A percentile compares a stretch with the other conserved stretches of the same genome.
These are phyloP conservation scores for Aphelenchoides besseyi DNA, from an alignment of 1,140 invertebrate species.

Conservation along the genomic window DNA sequence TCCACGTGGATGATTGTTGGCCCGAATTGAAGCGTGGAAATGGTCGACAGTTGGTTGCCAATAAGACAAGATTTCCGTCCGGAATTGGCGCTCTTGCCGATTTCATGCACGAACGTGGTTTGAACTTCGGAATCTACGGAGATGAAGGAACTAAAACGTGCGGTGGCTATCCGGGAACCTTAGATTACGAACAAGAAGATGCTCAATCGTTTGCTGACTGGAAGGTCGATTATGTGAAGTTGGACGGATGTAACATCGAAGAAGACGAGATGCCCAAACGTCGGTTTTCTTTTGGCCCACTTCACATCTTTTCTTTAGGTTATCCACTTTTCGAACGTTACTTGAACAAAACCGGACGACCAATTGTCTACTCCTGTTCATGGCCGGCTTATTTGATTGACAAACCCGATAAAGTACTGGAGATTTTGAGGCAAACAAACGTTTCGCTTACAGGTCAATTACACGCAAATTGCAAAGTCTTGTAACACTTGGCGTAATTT, in stretches of 20 bases:
- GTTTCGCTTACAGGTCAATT: constrained; percentile 71
- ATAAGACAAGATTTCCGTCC: not conserved
- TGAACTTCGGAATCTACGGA: constrained; percentile 96
- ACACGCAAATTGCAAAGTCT: constrained; percentile 75
- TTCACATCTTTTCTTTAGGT: constrained; percentile 1
- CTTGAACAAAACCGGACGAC: constrained; percentile 78
- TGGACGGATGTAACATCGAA: constrained; percentile 71
- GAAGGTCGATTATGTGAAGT: constrained; percentile 92
- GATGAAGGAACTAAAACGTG: constrained; percentile 93
- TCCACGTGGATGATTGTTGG: constrained; percentile 57
- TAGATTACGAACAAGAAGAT: constrained; percentile 79
- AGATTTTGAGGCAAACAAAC: constrained; percentile 66
- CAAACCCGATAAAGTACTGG: constrained; percentile 71
- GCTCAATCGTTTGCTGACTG: constrained; percentile 87
- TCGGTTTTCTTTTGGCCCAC: too few relatives aligned
- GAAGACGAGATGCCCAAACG: too few relatives aligned
- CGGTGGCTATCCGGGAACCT: constrained; percentile 83
- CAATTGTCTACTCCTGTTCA: constrained; percentile 91
- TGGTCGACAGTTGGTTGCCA: not conserved
- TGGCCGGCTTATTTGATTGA: constrained; percentile 72
- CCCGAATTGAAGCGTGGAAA: constrained; percentile 33
- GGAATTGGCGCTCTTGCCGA: constrained; percentile 2
- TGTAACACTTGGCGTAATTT: constrained; percentile 95
- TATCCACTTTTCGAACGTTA: constrained; percentile 84
- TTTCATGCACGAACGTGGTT: constrained; percentile 82